Percentiles rank a stretch among this genome's conserved stretches.
Evolutionary conservation across 2,888 invertebrate genomes (phyloP).

Genomic region (Sussaba pulchella): DNA sequence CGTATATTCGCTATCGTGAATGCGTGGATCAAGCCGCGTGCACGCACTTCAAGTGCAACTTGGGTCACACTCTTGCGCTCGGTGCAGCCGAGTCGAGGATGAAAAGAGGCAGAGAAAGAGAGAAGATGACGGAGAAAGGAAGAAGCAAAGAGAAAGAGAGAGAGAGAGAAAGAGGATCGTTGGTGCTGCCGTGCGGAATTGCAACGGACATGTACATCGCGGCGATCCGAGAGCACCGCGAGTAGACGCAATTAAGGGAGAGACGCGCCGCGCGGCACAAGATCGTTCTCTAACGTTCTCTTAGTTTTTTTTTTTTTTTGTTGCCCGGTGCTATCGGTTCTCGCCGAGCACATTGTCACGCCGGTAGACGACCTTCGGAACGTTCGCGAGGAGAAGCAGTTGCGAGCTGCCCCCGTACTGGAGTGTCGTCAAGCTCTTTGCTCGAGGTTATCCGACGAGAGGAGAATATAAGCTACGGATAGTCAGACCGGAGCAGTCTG

Average conservation of each 20-base stretch:
- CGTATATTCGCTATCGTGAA: slow-evolving; percentile 59
- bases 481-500: slow-evolving; percentile 29
- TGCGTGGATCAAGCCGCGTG: slow-evolving; percentile 65
- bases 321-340: slow-evolving; percentile 38
- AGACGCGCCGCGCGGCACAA: slow-evolving; percentile 43
- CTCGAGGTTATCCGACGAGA: no score
- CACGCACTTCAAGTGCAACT: slow-evolving; percentile 62
- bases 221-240: slow-evolving; percentile 49
- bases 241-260: slow-evolving; percentile 60
- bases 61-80: slow-evolving; percentile 44
- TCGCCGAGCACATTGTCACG: slow-evolving; percentile 59
- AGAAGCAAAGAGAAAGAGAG: no score
- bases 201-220: slow-evolving; percentile 62
- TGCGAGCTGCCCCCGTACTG: slow-evolving; percentile 1
- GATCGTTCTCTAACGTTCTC: slow-evolving; percentile 12
- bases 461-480: no score
- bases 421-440: slow-evolving; percentile 22
- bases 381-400: slow-evolving; percentile 7
- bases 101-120: slow-evolving; percentile 22
- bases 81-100: slow-evolving; percentile 3
- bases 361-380: slow-evolving; percentile 55
- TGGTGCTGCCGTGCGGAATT: slow-evolving; percentile 47
- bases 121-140: no score
- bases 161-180: slow-evolving; percentile 40
- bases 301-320: slow-evolving; percentile 20